Evolutionary conservation across 2,113 vertebrate genomes (phyloP).

Genomic region (Brienomyrus brachyistius): DNA sequence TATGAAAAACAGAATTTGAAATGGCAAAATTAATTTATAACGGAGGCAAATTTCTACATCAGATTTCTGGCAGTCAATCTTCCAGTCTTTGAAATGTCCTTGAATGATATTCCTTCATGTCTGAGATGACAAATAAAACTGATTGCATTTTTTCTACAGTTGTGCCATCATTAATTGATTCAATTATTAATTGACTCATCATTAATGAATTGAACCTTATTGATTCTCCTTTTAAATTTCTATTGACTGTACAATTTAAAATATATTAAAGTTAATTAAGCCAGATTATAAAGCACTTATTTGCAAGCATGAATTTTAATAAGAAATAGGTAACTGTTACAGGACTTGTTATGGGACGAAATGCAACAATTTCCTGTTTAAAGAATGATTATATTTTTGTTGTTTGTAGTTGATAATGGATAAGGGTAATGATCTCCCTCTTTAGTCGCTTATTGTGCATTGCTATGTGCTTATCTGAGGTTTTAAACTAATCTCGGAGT

Average conservation of each 20-base stretch:
- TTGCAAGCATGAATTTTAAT: background rate
- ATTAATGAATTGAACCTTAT: background rate
- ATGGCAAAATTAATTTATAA: background rate
- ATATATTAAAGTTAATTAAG: background rate
- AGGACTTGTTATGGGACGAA: background rate
- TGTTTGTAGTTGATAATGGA: background rate
- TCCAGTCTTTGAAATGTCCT: background rate
- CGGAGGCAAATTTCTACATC: background rate
- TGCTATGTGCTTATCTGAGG: background rate
- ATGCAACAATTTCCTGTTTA: background rate
- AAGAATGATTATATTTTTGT: background rate
- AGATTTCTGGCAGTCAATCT: background rate
- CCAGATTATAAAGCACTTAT: background rate
- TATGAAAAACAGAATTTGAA: background rate
- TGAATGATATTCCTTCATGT: background rate
- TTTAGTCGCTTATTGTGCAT: background rate
- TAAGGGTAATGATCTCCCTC: background rate
- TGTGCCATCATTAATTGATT: background rate
- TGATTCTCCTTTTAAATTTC: background rate
- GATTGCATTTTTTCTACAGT: background rate
- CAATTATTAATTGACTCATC: background rate
- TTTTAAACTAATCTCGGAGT: conserved; percentile 8
- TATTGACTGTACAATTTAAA: background rate
- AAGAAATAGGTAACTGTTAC: background rate
- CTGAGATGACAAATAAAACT: background rate